A percentile compares a stretch with the other conserved stretches of the same genome.
Conservation (phyloP, 1,140 invertebrate species). For the Centruroides sculpturatus region DNA sequence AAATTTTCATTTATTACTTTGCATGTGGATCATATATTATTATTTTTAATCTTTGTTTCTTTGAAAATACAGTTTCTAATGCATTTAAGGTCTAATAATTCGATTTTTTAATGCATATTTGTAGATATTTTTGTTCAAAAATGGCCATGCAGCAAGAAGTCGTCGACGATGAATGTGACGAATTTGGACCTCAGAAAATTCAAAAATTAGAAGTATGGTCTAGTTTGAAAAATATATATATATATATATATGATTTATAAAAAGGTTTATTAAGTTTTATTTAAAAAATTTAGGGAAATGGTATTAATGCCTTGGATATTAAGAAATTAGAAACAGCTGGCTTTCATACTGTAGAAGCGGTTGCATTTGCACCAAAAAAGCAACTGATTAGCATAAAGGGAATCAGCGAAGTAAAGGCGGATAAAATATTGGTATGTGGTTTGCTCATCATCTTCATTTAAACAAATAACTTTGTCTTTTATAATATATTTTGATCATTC, state of each 20-base stretch:
- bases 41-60: too few relatives aligned
- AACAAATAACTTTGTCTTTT: background rate
- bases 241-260: background rate
- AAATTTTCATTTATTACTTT: too few relatives aligned
- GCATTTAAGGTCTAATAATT: too few relatives aligned
- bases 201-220: conserved; percentile 41
- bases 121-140: background rate
- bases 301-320: conserved; percentile 75
- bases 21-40: too few relatives aligned
- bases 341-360: conserved; percentile 84
- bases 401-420: conserved; percentile 93
- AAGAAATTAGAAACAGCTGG: conserved; percentile 89
- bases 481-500: conserved; percentile 3
- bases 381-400: conserved; percentile 80
- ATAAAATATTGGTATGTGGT: conserved; percentile 64
- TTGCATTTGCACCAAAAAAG: conserved; percentile 91
- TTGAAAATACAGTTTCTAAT: too few relatives aligned
- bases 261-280: background rate
- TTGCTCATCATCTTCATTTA: background rate
- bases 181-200: conserved; percentile 42
- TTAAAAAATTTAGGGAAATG: conserved; percentile 33
- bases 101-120: too few relatives aligned
- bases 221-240: background rate
- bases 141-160: background rate
- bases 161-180: conserved; percentile 38